Base-by-base conservation (phyloP, 1,140 invertebrate species). In the Formica exsecta region DNA sequence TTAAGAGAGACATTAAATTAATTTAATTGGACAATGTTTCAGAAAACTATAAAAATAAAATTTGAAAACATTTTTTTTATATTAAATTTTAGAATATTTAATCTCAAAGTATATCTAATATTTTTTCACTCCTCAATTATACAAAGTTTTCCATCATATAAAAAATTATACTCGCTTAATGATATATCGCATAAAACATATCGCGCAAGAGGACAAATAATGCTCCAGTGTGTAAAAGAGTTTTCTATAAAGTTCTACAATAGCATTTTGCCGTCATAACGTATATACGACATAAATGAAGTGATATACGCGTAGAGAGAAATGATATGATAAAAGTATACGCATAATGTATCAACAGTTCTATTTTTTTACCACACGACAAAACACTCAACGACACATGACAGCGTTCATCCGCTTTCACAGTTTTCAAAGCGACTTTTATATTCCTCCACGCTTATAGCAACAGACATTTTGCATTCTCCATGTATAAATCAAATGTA, bases 361-460 rank as follows among this genome's bases (percentile, higher is more conserved):
- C 25, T 83, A 83, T 73, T 83, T 83, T 83, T 83, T 74, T 41
- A 61, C 57, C 38, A 11, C 68, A 22, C 54, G 66, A 83, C 79
- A 83, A 71, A 62, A 87, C 73, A 59, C 71, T 73, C 59, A 38
- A 13, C 54, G 38, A 89, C 76, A 71, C 41, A 86, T 75, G 70
- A 76, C 71, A 59, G 66, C 54, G 38, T 77, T 86, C 84, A 77
- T 86, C 73, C 73, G 76, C 71, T 71, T 76, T 71, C 57, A 70
- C 25, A 76, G 68, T 66, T 89, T 89, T 89, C 65, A 88, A 86
- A 89, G 88, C 38, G 84, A 89, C 76, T 86, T 87, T 89, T 77
- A 86, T 70, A 48, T 80, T 71, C 11, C 74, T 76, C 48, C 48
- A 71, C 44, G 74, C 68, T 85, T 61, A 36, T 29, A 44, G 22